Evolutionary conservation across 1,140 invertebrate species (phyloP), one percentile per base, ranked within the genome.

Genomic region (Pseudomyrmex dendroicus): DNA sequence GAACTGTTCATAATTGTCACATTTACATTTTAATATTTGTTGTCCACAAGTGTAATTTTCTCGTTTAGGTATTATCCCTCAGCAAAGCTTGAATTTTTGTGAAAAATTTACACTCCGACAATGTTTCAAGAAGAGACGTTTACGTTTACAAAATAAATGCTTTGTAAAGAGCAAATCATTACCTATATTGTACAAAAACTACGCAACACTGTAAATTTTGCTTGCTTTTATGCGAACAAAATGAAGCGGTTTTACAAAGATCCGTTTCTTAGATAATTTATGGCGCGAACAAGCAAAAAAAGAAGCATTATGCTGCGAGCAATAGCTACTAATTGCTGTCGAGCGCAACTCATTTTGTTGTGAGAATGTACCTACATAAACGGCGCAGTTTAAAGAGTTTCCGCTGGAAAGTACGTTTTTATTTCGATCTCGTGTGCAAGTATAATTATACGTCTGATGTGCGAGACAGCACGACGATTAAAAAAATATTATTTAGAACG

Each of bases 1-100:
- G 35, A 25, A 67, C 12, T 17, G 0, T 8, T 5, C 50, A 57
- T 67, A 35, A 68, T 77, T 67, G 17, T 77, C 48, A 25, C 63
- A 25, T 57, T 68, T 56, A 77, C 13, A 25, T 77, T 77, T 77
- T 68, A 67, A 68, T 46, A 56, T 77, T 67, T 5, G 63, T 17
- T 46, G 46, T 68, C 52, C 0, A 12, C 17, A 5, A 62, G 10
- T 54, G 54, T 77, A 68, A 77, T 77, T 35, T 35, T 56, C 13
- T 67, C 48, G 25, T n/a, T 25, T 46, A 3, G 17, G 9, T 44
- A 67, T n/a, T 22, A 17, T 20, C 10, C 13, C 17, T 5, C 17
- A 48, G 44, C 22, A 25, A 35, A 46, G 44, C 48, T 67, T 44
- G n/a, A 10, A 67, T 52, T 44, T 17, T 44, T 10, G 22, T 12